Conservation (phyloP, 2,888 invertebrate genomes). For the Nemapogon koenigi region DNA sequence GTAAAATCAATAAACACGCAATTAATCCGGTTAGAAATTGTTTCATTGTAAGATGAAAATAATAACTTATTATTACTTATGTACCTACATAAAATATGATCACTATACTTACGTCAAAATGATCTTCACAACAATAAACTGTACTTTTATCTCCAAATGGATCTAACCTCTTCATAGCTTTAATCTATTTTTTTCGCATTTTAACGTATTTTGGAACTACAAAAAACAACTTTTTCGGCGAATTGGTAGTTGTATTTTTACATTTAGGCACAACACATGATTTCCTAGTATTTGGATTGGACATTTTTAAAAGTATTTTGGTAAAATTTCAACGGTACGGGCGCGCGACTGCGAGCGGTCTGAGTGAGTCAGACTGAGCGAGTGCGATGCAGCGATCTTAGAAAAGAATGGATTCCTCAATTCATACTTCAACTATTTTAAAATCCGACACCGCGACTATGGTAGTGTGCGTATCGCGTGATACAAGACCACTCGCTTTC, state of each 20-base stretch:
- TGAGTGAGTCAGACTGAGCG: conserved; percentile 22
- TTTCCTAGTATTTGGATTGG: conserved; percentile 16
- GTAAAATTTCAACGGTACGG: conserved; percentile 1
- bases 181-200: conserved; percentile 20
- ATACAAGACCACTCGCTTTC: too few relatives aligned
- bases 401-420: too few relatives aligned
- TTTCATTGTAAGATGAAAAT: conserved; percentile 10
- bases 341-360: not conserved
- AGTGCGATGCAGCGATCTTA: too few relatives aligned
- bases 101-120: conserved; percentile 15
- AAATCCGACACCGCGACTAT: too few relatives aligned
- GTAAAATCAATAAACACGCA: conserved; percentile 4
- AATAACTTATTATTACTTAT: conserved; percentile 5
- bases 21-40: conserved; percentile 7
- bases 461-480: too few relatives aligned
- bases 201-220: conserved; percentile 17
- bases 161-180: conserved; percentile 19
- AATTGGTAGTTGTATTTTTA: conserved; percentile 18
- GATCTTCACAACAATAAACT: conserved; percentile 19
- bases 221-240: conserved; percentile 20
- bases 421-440: too few relatives aligned
- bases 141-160: conserved; percentile 17
- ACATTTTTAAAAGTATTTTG: conserved; percentile 12
- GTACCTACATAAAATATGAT: not conserved
- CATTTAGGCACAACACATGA: conserved; percentile 21